Conservation (phyloP, 2,888 invertebrate species). For the Sarcophaga carnaria region DNA sequence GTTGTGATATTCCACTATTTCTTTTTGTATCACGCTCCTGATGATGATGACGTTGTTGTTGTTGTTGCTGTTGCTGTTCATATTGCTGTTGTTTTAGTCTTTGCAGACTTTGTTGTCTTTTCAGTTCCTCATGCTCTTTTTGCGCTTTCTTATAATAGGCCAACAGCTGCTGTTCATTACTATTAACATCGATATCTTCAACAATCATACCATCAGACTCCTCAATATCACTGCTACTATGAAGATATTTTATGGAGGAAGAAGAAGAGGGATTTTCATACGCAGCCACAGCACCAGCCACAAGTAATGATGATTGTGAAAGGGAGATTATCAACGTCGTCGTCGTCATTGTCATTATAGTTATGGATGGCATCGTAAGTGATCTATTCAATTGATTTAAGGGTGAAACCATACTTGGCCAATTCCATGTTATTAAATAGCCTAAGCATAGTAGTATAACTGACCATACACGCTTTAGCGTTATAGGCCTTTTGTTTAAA, state of each 20-base stretch:
- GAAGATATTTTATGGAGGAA: conserved; percentile 54
- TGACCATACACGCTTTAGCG: conserved; percentile 34
- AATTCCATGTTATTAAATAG: conserved; percentile 31
- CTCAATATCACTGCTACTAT: conserved; percentile 57
- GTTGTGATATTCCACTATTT: conserved; percentile 17
- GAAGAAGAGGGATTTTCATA: conserved; percentile 46
- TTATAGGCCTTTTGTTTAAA: neutral
- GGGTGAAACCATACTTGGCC: neutral
- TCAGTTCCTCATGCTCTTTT: conserved; percentile 71
- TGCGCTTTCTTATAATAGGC: conserved; percentile 76
- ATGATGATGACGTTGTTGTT: conserved; percentile 63
- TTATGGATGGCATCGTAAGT: conserved; percentile 40
- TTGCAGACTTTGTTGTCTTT: conserved; percentile 55
- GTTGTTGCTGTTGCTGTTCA: conserved; percentile 41
- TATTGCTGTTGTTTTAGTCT: conserved; percentile 54
- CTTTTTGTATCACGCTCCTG: conserved; percentile 63
- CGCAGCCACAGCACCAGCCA: conserved; percentile 55
- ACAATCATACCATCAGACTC: conserved; percentile 60
- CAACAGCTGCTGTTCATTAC: conserved; percentile 73
- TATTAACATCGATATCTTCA: conserved; percentile 64
- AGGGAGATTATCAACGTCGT: neutral
- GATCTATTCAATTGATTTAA: conserved; percentile 1
- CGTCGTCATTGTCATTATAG: neutral
- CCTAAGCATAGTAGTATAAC: conserved; percentile 19
- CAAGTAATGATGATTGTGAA: conserved; percentile 67